Conservation (phyloP, 2,113 vertebrate species). For the Siniperca chuatsi region DNA sequence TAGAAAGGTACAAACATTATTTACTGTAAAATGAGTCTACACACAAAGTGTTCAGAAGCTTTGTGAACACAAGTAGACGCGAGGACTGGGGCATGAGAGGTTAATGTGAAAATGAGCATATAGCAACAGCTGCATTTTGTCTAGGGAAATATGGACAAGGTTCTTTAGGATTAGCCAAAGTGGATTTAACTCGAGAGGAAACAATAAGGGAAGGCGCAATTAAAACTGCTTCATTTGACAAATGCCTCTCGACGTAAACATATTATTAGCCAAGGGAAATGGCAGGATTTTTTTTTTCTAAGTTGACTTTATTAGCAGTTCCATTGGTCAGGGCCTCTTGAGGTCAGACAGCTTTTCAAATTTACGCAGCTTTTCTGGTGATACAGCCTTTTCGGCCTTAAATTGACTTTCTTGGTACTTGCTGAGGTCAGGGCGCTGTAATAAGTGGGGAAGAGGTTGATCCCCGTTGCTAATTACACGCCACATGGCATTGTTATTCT, state of each 20-base stretch:
- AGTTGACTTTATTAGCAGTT: slow-evolving; percentile 52
- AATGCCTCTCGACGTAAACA: slow-evolving; percentile 64
- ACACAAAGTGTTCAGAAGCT: not conserved
- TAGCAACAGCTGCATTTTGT: slow-evolving; percentile 50
- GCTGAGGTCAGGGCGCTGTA: slow-evolving; percentile 68
- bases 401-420: slow-evolving; percentile 70
- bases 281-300: slow-evolving; percentile 8
- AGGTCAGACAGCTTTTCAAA: slow-evolving; percentile 58
- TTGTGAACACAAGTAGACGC: not conserved
- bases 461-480: slow-evolving; percentile 77
- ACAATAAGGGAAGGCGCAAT: slow-evolving; percentile 69
- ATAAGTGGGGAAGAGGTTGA: slow-evolving; percentile 70
- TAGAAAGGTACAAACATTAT: slow-evolving; percentile 1
- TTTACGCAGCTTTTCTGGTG: slow-evolving; percentile 16
- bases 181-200: slow-evolving; percentile 74
- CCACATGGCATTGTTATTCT: slow-evolving; percentile 81
- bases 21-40: not conserved
- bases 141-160: slow-evolving; percentile 71
- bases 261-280: slow-evolving; percentile 52
- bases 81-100: slow-evolving; percentile 13
- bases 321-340: slow-evolving; percentile 19
- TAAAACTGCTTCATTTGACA: slow-evolving; percentile 74
- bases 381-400: slow-evolving; percentile 27
- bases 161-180: slow-evolving; percentile 73
- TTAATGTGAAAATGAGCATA: slow-evolving; percentile 43